These are phyloP conservation scores for Microtus californicus DNA, from an alignment of 2,797 vertebrate genomes.

Conservation along the genomic window DNA sequence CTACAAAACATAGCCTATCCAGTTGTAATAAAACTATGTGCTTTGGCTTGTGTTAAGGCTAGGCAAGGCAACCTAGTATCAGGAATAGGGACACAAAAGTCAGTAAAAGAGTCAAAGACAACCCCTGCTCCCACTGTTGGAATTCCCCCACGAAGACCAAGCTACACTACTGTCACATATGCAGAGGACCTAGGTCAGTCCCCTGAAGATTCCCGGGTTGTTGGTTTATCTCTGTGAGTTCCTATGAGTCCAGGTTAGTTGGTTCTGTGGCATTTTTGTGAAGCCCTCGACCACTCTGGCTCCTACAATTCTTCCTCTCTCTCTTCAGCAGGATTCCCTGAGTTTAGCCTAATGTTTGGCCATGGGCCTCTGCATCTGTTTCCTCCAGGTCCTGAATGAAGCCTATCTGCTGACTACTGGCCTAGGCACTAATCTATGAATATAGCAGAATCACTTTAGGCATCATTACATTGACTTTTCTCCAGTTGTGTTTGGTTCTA, in stretches of 20 bases:
- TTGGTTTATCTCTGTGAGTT: neutral
- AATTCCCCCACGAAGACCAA: neutral
- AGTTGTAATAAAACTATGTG: neutral
- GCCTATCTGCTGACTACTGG: neutral
- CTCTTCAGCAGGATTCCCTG: neutral
- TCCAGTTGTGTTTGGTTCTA: neutral
- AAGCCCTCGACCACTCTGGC: neutral
- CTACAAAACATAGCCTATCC: neutral
- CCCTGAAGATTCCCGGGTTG: neutral
- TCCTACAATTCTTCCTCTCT: neutral
- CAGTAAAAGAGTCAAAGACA: neutral
- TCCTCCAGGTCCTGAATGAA: neutral
- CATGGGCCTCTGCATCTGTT: neutral
- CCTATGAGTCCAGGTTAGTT: neutral
- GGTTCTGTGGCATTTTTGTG: neutral
- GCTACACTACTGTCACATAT: neutral
- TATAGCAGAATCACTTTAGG: neutral
- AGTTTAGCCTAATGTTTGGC: neutral
- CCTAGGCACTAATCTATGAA: neutral
- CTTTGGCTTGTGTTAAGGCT: neutral
- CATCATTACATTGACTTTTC: neutral
- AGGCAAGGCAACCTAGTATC: neutral
- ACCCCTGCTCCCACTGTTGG: neutral
- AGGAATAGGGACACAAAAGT: neutral
- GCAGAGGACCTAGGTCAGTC: neutral